phyloP scores from a whole-genome alignment of 2,113 vertebrate genomes.

The Arothron firmamentum region DNA sequence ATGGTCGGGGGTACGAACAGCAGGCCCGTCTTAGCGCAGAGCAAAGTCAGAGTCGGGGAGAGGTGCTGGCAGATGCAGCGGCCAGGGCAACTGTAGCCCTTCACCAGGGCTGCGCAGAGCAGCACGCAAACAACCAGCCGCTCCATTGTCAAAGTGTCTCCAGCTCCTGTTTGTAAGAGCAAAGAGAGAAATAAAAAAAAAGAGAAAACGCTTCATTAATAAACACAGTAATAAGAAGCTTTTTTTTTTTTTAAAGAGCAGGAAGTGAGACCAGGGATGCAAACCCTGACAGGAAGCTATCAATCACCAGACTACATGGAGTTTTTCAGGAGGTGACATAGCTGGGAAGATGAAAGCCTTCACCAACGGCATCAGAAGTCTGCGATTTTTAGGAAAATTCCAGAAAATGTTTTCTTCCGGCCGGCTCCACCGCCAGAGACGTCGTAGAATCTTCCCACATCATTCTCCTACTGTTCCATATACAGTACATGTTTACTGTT shows the following conservation, averaged over 20 bases:
- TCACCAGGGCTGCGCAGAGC: constrained; percentile 79
- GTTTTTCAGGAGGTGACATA: constrained; percentile 62
- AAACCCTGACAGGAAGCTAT: constrained; percentile 52
- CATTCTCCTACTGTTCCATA: background rate
- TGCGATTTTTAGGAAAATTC: constrained; percentile 57
- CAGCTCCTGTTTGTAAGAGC: constrained; percentile 63
- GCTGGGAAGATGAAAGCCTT: constrained; percentile 66
- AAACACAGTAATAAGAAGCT: constrained; percentile 30
- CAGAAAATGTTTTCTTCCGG: constrained; percentile 26
- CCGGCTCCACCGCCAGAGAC: constrained; percentile 32
- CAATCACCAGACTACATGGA: constrained; percentile 66
- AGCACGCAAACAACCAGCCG: constrained; percentile 82
- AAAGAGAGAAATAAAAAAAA: constrained; percentile 11
- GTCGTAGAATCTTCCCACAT: constrained; percentile 31
- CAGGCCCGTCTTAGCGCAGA: constrained; percentile 91
- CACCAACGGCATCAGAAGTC: constrained; percentile 22
- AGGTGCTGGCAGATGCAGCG: constrained; percentile 93
- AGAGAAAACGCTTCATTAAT: constrained; percentile 38
- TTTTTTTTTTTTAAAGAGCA: constrained; percentile 45
- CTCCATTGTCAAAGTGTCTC: constrained; percentile 77
- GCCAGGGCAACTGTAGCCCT: constrained; percentile 82
- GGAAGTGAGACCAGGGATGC: constrained; percentile 45
- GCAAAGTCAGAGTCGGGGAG: constrained; percentile 88
- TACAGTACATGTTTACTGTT: constrained; percentile 30
- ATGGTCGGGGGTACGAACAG: constrained; percentile 88